These are phyloP conservation scores for Periplaneta americana DNA, from an alignment of 1,140 invertebrate species.

Conservation along the genomic window DNA sequence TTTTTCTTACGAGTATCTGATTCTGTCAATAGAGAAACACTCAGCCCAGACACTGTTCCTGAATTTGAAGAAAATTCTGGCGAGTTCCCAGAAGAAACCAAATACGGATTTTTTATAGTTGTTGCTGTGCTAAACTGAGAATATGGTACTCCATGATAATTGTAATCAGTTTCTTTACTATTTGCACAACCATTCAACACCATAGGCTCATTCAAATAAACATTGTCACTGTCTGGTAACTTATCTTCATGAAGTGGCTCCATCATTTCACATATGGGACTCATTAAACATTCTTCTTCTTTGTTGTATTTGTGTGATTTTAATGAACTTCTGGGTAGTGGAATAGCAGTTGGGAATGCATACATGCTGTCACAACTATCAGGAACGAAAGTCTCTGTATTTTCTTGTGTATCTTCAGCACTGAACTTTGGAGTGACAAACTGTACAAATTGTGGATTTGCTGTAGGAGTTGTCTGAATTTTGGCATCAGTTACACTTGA, in stretches of 20 bases:
- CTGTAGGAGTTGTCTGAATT: neutral
- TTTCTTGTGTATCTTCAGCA: neutral
- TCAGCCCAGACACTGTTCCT: neutral
- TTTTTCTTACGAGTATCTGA: neutral
- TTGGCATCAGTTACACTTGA: neutral
- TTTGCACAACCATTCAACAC: neutral
- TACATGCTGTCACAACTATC: neutral
- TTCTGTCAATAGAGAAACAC: neutral
- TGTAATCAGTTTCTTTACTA: neutral
- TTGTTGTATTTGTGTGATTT: neutral
- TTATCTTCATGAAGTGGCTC: neutral
- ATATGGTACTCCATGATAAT: neutral
- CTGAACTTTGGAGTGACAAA: neutral
- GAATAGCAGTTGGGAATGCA: neutral
- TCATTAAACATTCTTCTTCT: neutral
- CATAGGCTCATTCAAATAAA: neutral
- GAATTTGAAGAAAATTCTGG: neutral
- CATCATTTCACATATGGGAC: neutral
- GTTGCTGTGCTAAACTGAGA: neutral
- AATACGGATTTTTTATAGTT: neutral
- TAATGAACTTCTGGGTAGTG: neutral
- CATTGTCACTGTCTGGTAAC: neutral
- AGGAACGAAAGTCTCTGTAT: neutral
- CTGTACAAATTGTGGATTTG: neutral
- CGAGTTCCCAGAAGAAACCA: neutral